phyloP scores from a whole-genome alignment of 2,797 vertebrate species.

The Octomys mimax region DNA sequence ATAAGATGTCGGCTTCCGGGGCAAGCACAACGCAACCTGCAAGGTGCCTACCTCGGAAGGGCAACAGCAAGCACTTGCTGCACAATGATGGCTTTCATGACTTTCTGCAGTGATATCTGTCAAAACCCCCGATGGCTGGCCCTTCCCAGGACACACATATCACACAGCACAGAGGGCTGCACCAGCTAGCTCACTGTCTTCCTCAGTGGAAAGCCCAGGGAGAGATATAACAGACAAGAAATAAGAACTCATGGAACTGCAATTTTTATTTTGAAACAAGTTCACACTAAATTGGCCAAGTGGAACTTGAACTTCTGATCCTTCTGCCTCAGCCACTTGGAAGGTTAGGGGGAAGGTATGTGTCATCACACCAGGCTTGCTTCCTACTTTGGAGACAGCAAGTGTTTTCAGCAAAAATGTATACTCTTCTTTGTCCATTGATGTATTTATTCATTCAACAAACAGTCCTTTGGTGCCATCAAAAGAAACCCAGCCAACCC shows the following conservation, averaged over 20 bases:
- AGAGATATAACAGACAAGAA: neutral
- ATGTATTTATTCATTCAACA: neutral
- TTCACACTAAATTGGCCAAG: neutral
- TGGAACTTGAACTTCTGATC: neutral
- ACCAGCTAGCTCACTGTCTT: neutral
- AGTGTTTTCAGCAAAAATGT: neutral
- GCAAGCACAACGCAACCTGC: no score
- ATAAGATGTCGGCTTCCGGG: neutral
- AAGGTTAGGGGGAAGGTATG: neutral
- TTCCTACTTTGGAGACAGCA: neutral
- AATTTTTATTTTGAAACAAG: neutral
- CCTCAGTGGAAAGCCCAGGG: neutral
- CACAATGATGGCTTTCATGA: slow-evolving; percentile 75
- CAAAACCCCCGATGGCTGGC: slow-evolving; percentile 64
- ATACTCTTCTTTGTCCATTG: no score
- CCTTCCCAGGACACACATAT: slow-evolving; percentile 31
- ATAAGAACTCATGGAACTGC: neutral
- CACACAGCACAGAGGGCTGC: no score
- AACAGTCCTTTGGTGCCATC: neutral
- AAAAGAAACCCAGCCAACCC: no score
- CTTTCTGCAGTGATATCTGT: slow-evolving; percentile 85
- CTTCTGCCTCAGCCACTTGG: neutral
- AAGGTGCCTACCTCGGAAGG: slow-evolving; percentile 64
- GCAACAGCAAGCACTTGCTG: slow-evolving; percentile 69
- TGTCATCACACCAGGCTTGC: neutral